Conservation (phyloP, 1,140 invertebrate genomes). For the Sweltsa coloradensis region DNA sequence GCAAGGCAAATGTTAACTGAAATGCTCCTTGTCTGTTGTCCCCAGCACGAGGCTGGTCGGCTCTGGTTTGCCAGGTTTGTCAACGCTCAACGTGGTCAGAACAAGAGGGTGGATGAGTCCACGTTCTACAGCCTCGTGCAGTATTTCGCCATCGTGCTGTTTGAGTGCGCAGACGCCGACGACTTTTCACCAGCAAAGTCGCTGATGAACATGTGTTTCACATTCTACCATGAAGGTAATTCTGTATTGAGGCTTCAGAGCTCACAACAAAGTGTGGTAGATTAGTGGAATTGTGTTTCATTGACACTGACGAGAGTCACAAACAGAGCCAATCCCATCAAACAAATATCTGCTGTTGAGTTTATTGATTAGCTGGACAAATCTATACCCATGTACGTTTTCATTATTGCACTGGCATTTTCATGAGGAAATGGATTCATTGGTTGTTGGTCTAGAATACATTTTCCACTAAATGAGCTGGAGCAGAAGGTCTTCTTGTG, state of each 20-base stretch:
- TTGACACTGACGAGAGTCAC: neutral
- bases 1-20: too few species aligned
- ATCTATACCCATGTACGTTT: neutral
- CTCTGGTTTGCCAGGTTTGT: constrained; percentile 61
- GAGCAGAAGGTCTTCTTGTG: too few species aligned
- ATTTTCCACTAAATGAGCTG: too few species aligned
- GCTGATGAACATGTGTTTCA: constrained; percentile 75
- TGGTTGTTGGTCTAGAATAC: too few species aligned
- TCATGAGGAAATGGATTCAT: too few species aligned
- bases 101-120: constrained; percentile 49
- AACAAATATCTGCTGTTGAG: neutral
- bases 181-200: constrained; percentile 65
- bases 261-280: too few species aligned
- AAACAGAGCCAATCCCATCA: neutral
- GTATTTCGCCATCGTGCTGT: constrained; percentile 62
- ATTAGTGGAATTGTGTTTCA: constrained; percentile 3
- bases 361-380: neutral
- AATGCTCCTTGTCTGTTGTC: constrained; percentile 21
- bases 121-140: constrained; percentile 68
- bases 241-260: too few species aligned
- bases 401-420: neutral
- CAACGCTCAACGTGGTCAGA: constrained; percentile 54
- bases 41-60: constrained; percentile 40
- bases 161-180: constrained; percentile 65
- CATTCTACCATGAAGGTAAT: constrained; percentile 63